Evolutionary conservation across 2,888 invertebrate species (phyloP), one percentile per base, ranked within the genome.

Genomic region (Cantharis rufa): DNA sequence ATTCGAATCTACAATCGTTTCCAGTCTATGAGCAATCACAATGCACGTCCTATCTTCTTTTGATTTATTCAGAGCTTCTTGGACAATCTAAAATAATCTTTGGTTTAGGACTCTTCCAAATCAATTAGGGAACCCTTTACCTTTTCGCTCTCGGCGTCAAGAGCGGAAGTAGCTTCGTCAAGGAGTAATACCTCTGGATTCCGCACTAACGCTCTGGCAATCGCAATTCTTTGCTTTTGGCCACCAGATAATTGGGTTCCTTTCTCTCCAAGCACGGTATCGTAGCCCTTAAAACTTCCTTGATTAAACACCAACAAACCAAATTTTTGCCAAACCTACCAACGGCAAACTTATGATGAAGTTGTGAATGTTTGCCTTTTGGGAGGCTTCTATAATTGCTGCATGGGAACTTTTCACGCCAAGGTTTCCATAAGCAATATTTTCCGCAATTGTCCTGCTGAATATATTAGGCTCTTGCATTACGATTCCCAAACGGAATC

Each of bases 391-490:
- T 1, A 96, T 93, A 69, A 97, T 91, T 85, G 96, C 96, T 70
- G 92, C 91, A 87, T 92, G 91, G 1, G 89, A 84, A 0, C 94
- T 92, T 28, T 28, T 10, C 3, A 11, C 2, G 86, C 89, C 88
- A 85, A 95, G 96, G 85, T 96, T 95, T 3, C 98, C 98, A 85
- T 98, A 98, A 0, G 95, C 94, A 81, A 98, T 98, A 87, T 98
- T 98, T 81, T 98, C 95, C 0, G 91, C 92, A 75, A 98, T 96
- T 10, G 95, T 94, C 74, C 95, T 91, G 86, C 96, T 95, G 88
- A 98, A 98, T 0, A 98, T 90, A 1, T 94, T 93, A 0, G 97
- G 98, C 84, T 98, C 98, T 88, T 98, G 98, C 3, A 96, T 95
- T 1, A 98, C 95, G 78, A 98, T 94, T 3, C 96, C 96, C 76